Conservation (phyloP, 1,140 invertebrate species). For the Elysia chlorotica region DNA sequence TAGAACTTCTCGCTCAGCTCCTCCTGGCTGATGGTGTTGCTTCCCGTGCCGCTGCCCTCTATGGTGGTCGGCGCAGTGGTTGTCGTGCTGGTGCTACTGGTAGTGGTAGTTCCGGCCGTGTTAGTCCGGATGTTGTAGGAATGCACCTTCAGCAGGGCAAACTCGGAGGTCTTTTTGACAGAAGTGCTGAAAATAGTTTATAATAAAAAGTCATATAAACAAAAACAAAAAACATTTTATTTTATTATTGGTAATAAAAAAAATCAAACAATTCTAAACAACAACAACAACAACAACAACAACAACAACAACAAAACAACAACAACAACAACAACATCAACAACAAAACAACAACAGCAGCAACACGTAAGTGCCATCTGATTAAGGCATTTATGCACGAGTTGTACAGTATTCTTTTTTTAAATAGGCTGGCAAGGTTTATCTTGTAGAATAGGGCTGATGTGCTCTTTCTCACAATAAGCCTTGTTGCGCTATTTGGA, state of each 20-base stretch:
- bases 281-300: not conserved
- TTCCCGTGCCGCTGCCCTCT: not conserved
- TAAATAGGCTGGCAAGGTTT: no score
- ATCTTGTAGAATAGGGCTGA: no score
- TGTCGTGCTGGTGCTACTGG: not conserved
- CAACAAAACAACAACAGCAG: not conserved
- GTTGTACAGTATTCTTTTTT: no score
- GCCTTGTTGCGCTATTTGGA: no score
- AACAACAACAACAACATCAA: not conserved
- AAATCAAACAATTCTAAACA: not conserved
- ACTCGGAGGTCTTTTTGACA: not conserved
- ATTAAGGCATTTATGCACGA: no score
- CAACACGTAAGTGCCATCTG: no score
- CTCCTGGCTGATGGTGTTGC: slow-evolving; percentile 2
- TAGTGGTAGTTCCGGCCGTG: not conserved
- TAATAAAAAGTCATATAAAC: not conserved
- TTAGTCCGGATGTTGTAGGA: not conserved
- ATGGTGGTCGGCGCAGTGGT: not conserved
- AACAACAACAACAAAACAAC: not conserved
- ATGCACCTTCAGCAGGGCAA: not conserved
- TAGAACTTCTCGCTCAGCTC: slow-evolving; percentile 33
- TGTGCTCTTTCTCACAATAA: no score
- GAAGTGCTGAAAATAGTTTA: not conserved
- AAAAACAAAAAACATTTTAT: not conserved
- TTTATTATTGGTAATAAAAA: no score